Percentiles rank a stretch among this genome's conserved stretches.
Evolutionary conservation across 1,140 invertebrate species (phyloP).

Genomic region (Cepaea nemoralis): DNA sequence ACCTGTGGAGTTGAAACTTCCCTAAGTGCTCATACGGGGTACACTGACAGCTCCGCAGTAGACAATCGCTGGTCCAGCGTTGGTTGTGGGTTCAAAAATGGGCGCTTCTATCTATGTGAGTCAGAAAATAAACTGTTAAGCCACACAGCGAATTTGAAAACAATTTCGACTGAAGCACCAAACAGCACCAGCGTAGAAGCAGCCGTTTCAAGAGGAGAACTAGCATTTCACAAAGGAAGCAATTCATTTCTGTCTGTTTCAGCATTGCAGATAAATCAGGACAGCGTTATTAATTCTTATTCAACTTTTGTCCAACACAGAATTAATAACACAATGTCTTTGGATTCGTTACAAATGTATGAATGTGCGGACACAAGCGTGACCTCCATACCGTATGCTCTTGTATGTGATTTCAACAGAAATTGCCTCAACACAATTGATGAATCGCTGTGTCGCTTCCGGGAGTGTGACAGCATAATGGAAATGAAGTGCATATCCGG

Average conservation of each 20-base stretch:
- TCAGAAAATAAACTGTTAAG: not conserved
- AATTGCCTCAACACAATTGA: not conserved
- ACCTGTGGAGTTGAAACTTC: too few relatives aligned
- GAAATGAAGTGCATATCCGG: not conserved
- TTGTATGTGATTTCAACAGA: not conserved
- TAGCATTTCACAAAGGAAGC: not conserved
- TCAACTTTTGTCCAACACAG: not conserved
- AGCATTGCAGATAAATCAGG: not conserved
- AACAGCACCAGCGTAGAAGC: not conserved
- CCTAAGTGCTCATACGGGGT: too few relatives aligned
- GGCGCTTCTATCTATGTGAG: not conserved
- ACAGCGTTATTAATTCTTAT: not conserved
- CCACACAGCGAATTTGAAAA: not conserved
- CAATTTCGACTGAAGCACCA: not conserved
- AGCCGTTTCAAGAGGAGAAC: not conserved
- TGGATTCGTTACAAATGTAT: not conserved
- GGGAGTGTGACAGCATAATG: not conserved
- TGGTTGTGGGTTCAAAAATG: slow-evolving; percentile 6
- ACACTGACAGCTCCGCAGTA: not conserved
- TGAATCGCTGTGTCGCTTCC: not conserved
- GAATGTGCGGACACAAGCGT: not conserved
- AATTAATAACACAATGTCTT: not conserved
- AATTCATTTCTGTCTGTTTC: not conserved
- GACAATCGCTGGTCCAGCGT: not conserved
- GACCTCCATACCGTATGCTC: not conserved